Evolutionary conservation across 1,140 invertebrate genomes (phyloP).

Genomic region (Coenobita brevimanus): DNA sequence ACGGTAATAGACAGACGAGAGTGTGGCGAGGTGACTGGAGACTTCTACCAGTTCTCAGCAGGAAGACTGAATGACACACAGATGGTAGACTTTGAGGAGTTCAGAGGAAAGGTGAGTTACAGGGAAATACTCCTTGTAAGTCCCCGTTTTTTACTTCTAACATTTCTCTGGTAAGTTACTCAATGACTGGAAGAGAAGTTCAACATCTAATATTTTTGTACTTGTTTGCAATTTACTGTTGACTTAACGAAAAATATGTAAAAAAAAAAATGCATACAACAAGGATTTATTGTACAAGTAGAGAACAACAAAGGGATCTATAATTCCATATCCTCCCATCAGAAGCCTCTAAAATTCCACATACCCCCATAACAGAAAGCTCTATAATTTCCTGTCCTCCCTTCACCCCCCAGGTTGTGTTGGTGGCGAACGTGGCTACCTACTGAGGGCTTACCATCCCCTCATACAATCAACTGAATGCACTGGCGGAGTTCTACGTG

Average conservation of each 20-base stretch:
- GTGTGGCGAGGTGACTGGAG: constrained; percentile 46
- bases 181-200: no score
- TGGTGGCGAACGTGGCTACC: constrained; percentile 77
- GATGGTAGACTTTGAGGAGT: constrained; percentile 70
- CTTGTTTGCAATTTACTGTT: no score
- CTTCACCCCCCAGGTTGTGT: constrained; percentile 70
- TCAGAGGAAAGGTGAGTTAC: constrained; percentile 71
- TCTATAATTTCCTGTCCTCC: background rate
- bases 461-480: constrained; percentile 75
- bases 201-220: no score
- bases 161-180: no score
- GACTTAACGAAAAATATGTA: no score
- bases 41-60: constrained; percentile 69
- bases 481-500: constrained; percentile 73
- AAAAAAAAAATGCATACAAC: no score
- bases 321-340: background rate
- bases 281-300: no score
- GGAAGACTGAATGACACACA: constrained; percentile 57
- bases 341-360: no score
- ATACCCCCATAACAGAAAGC: background rate
- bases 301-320: background rate
- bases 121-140: no score
- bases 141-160: no score
- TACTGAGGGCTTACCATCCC: constrained; percentile 75
- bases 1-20: constrained; percentile 38